A percentile compares a stretch with the other conserved stretches of the same genome.
These are phyloP conservation scores for Melanotaenia parkinsoni DNA, from an alignment of 2,797 vertebrate species.

Conservation along the genomic window DNA sequence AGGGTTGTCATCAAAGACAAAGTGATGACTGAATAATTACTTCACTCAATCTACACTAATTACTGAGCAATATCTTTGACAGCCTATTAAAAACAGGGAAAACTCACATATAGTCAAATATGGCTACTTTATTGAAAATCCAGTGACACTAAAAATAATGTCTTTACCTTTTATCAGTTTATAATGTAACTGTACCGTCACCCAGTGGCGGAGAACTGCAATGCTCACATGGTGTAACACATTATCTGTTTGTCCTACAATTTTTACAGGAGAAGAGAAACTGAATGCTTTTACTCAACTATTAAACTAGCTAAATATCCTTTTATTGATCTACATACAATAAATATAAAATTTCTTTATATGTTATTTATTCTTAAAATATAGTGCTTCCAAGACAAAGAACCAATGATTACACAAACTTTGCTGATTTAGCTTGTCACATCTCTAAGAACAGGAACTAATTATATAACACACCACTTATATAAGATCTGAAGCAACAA, in stretches of 20 bases:
- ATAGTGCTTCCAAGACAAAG: slow-evolving; percentile 6
- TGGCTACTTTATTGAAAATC: too few species aligned
- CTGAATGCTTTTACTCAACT: background rate
- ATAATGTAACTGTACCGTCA: slow-evolving; percentile 29
- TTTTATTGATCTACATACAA: background rate
- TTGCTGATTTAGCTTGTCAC: slow-evolving; percentile 32
- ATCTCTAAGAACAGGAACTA: slow-evolving; percentile 29
- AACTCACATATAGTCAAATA: background rate
- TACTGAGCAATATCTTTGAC: background rate
- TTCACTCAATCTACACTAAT: background rate
- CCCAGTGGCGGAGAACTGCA: slow-evolving; percentile 30
- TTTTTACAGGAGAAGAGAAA: background rate
- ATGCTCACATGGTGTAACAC: background rate
- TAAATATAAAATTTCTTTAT: background rate
- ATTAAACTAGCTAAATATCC: background rate
- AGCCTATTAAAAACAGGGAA: background rate
- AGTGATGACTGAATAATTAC: background rate
- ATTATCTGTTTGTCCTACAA: background rate
- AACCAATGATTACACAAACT: background rate
- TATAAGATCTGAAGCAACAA: slow-evolving; percentile 47
- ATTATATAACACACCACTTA: slow-evolving; percentile 40
- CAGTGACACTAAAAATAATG: background rate
- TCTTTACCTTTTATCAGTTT: background rate
- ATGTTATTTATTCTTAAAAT: background rate
- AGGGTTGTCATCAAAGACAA: slow-evolving; percentile 1